Evolutionary conservation across 2,888 invertebrate genomes (phyloP).

Genomic region (Podabrus alpinus): DNA sequence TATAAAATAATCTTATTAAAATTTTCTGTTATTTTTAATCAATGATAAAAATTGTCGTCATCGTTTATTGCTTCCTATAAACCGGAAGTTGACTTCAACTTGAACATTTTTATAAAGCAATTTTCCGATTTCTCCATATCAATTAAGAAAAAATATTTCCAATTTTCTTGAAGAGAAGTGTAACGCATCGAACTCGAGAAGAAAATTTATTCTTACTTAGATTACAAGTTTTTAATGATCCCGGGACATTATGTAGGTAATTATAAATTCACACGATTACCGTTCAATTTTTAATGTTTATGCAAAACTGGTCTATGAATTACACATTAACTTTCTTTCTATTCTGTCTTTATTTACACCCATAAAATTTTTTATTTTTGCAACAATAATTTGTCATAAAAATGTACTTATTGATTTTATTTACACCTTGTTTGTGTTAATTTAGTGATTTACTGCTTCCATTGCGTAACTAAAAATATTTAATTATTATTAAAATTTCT

Average conservation of each 20-base stretch:
- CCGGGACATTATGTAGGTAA: not conserved
- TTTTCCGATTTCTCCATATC: not conserved
- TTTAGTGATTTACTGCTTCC: not conserved
- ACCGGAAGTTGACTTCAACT: not conserved
- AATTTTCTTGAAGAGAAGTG: not conserved
- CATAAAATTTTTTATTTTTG: not conserved
- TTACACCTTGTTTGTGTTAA: not conserved
- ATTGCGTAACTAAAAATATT: not conserved
- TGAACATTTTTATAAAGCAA: not conserved
- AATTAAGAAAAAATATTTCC: not conserved
- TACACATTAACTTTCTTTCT: not conserved
- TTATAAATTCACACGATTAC: not conserved
- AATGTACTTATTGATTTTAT: not conserved
- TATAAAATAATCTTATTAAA: not conserved
- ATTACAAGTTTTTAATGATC: not conserved
- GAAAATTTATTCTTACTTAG: not conserved
- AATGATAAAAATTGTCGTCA: not conserved
- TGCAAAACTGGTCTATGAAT: not conserved
- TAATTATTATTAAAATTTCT: not conserved
- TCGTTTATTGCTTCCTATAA: not conserved
- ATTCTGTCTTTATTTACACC: not conserved
- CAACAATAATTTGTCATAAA: not conserved
- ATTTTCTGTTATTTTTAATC: not conserved
- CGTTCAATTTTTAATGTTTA: not conserved
- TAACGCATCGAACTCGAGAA: not conserved